Conservation (phyloP, 2,797 vertebrate genomes). For the Arnoldichthys spilopterus region DNA sequence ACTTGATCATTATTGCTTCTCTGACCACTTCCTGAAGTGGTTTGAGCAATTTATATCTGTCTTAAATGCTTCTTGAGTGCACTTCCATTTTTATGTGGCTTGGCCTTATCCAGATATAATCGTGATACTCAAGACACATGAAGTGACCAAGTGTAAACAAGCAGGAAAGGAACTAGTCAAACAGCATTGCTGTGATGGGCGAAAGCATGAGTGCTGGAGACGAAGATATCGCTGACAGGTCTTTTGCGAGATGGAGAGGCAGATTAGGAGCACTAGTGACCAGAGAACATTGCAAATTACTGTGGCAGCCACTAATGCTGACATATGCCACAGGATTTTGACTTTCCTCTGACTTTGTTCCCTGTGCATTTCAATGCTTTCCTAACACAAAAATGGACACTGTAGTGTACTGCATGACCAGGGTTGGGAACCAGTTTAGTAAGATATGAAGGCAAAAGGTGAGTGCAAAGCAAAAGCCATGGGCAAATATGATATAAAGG, state of each 20-base stretch:
- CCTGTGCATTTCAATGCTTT: too few species aligned
- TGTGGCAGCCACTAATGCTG: not conserved
- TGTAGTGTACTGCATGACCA: not conserved
- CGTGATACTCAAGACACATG: too few species aligned
- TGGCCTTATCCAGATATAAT: too few species aligned
- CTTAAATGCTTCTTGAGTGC: too few species aligned
- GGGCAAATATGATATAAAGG: not conserved
- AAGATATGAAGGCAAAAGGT: not conserved
- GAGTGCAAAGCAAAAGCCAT: not conserved
- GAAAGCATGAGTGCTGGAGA: slow-evolving; percentile 33
- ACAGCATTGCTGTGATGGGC: slow-evolving; percentile 37
- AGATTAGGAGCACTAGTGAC: slow-evolving; percentile 14
- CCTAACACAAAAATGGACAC: not conserved
- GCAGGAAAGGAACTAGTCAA: slow-evolving; percentile 18
- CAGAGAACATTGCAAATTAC: not conserved
- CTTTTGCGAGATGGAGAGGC: slow-evolving; percentile 36
- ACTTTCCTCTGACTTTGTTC: too few species aligned
- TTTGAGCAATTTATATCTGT: too few species aligned
- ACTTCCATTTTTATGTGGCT: too few species aligned
- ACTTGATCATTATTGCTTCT: too few species aligned
- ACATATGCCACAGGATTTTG: slow-evolving; percentile 17
- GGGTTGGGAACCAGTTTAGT: not conserved
- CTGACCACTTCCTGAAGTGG: too few species aligned
- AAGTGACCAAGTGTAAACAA: too few species aligned
- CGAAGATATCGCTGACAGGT: not conserved